phyloP scores from a whole-genome alignment of 1,140 invertebrate genomes.

The Heliothis subflexa region DNA sequence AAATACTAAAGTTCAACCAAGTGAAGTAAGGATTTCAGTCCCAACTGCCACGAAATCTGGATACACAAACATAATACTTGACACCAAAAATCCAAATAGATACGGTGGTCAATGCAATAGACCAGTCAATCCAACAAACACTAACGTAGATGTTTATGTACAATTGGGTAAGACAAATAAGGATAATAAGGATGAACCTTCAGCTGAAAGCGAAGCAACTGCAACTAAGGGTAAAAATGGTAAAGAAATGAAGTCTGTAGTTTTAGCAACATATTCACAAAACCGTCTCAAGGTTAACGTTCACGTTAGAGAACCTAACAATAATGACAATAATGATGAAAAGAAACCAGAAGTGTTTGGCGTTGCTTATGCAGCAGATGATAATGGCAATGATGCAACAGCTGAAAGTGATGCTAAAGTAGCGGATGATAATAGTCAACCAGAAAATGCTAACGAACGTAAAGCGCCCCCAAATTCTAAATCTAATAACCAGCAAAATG shows the following conservation, averaged over 20 bases:
- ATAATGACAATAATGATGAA: too few relatives aligned
- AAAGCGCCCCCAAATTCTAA: too few relatives aligned
- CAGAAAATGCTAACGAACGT: too few relatives aligned
- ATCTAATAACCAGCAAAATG: too few relatives aligned
- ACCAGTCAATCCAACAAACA: neutral
- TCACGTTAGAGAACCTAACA: too few relatives aligned
- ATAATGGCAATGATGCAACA: too few relatives aligned
- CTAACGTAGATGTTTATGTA: conserved; percentile 7
- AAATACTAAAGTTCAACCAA: conserved; percentile 11
- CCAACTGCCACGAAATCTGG: neutral
- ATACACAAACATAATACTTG: conserved; percentile 62
- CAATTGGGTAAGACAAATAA: neutral
- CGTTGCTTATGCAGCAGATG: too few relatives aligned
- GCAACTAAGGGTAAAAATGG: neutral
- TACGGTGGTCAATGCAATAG: neutral
- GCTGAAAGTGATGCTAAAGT: too few relatives aligned
- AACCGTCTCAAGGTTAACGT: too few relatives aligned
- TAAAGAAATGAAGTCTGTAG: neutral
- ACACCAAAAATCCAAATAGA: conserved; percentile 46
- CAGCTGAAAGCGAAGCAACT: neutral
- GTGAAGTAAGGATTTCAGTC: conserved; percentile 18
- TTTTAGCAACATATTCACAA: neutral
- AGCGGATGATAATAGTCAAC: too few relatives aligned
- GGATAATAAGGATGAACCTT: neutral
- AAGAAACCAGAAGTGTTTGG: too few relatives aligned